Evolutionary conservation across 2,888 invertebrate species (phyloP), one percentile per base, ranked within the genome.

Genomic region (Rhingia campestris): DNA sequence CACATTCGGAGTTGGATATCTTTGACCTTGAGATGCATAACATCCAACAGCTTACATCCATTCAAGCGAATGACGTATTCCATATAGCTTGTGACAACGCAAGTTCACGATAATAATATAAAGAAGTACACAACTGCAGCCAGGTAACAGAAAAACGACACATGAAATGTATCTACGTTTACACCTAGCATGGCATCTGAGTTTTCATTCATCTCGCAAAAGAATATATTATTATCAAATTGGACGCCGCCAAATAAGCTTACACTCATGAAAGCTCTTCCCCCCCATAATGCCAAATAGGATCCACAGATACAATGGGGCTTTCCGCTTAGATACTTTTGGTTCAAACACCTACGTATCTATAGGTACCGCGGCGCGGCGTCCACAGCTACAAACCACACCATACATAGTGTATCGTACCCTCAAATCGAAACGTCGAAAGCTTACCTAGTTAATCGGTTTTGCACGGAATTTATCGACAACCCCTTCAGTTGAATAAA

Each of bases 361-460:
- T 74, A 77, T 77, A 64, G 82, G 82, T 64, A 59, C 54, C 67
- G 39, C 61, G 51, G 43, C 67, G 35, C 59, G 54, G 63, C 49
- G 67, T 51, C 63, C 45, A 35, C 37, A 58, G 67, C 30, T 61
- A 30, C 47, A 47, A 22, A 30, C 49, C 56, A 72, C 45, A 79
- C 79, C 69, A 75, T 58, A 74, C 64, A 74, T 58, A 66, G 64
- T 59, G 49, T 7, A 22, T 12, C 9, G 59, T 63, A 73, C 70
- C 66, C 35, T 69, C 47, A 69, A 79, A 74, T 70, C 69, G 53
- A 79, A 74, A 77, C 70, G 45, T 63, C 66, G 41, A 82, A 82
- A 84, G 84, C 84, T 84, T 70, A 80, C 84, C 80, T 70, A 64
- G 58, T 74, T 74, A 84, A 84, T 79, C 79, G 84, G 79, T 84